Conservation (phyloP, 1,140 invertebrate genomes). For the Zaprionus africanus region DNA sequence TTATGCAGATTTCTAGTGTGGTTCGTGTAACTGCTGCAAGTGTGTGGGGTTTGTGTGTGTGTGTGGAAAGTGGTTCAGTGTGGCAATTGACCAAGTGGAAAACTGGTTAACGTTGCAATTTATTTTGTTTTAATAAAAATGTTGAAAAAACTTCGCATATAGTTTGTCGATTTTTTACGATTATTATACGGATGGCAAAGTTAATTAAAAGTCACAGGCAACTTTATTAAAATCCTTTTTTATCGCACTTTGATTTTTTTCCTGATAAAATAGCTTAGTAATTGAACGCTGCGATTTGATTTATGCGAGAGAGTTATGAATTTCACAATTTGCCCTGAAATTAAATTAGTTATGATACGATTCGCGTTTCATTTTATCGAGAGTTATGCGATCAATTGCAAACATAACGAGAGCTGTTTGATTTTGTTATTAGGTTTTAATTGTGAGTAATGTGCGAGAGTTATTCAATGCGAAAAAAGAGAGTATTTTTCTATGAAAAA, state of each 20-base stretch:
- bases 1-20: constrained; percentile 52
- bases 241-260: not conserved
- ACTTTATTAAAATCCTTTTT: constrained; percentile 22
- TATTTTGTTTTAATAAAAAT: constrained; percentile 48
- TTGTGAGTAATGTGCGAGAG: not conserved
- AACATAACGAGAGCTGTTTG: constrained; percentile 4
- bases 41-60: not conserved
- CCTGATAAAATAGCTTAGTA: not conserved
- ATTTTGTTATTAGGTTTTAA: not conserved
- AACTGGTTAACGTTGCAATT: constrained; percentile 65
- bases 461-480: not conserved
- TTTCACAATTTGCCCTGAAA: not conserved
- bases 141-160: constrained; percentile 39
- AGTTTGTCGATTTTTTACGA: constrained; percentile 13
- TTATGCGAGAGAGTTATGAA: constrained; percentile 5
- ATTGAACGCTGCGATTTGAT: constrained; percentile 23
- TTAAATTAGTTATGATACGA: constrained; percentile 2
- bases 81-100: constrained; percentile 49
- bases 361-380: constrained; percentile 1
- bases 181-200: constrained; percentile 13
- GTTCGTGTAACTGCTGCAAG: not conserved
- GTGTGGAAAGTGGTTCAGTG: constrained; percentile 49
- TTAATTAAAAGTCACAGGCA: constrained; percentile 39
- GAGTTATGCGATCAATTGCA: not conserved
- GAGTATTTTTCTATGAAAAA: not conserved